Evolutionary conservation across 2,113 vertebrate species (phyloP), one percentile per base, ranked within the genome.

Genomic region (Nesogale talazaci): DNA sequence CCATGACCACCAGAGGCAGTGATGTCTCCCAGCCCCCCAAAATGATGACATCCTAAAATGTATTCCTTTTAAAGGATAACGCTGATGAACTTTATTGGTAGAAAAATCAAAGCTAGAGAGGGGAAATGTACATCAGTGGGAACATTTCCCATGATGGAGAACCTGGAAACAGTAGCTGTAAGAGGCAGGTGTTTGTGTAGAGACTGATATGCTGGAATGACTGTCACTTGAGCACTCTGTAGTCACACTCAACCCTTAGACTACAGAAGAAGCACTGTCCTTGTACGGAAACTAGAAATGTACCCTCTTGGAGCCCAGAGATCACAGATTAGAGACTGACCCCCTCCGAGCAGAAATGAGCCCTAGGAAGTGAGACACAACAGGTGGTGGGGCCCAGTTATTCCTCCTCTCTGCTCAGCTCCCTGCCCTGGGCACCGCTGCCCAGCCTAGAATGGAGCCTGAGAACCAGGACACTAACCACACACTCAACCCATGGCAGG

Each of bases 31-130:
- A n/a, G n/a, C n/a, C n/a, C n/a, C n/a, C n/a, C 97, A 98, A 98
- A 97, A 97, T 95, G 97, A 98, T 97, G 97, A 96, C 98, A 97
- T 92, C 97, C 97, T 96, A 98, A 97, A 94, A 97, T 1, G 89
- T 96, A 96, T 95, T 98, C 98, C 98, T 98, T 98, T 98, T 98
- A 98, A 98, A 98, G 98, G 98, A 98, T 84, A 98, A 97, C 96
- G 97, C 46, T 12, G 46, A 52, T 67, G 19, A 46, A 20, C 67
- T 67, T 83, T 46, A 83, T 46, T 46, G 40, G 81, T 46, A 69
- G 38, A 83, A 67, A 67, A 69, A 69, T 31, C 36, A 34, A 14
- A 65, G 59, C 27, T 31, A 82, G 27, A 38, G 17, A 19, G 25
- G 27, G 46, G 31, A 83, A 38, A 83, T 7, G 63, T 52, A 40